These are phyloP conservation scores for Empis livida DNA, from an alignment of 2,888 invertebrate species.

Conservation along the genomic window DNA sequence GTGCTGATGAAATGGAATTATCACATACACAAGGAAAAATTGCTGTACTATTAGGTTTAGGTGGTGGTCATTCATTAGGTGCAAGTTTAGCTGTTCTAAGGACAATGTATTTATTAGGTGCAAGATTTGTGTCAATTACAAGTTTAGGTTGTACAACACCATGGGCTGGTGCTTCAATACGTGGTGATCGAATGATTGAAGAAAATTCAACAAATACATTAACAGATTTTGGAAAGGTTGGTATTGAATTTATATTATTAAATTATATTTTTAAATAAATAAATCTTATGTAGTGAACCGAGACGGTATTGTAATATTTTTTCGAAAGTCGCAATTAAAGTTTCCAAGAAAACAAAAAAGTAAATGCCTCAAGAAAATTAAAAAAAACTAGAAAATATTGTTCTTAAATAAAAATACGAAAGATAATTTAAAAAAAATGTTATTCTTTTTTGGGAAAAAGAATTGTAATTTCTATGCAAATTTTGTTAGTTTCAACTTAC, in stretches of 20 bases:
- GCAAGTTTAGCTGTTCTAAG: constrained; percentile 51
- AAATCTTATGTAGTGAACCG: too few species aligned
- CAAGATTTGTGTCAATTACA: constrained; percentile 51
- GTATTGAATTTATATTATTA: constrained; percentile 1
- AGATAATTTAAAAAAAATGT: too few species aligned
- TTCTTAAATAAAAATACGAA: too few species aligned
- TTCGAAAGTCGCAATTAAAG: too few species aligned
- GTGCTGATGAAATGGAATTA: constrained; percentile 44
- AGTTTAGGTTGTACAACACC: constrained; percentile 52
- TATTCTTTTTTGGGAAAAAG: too few species aligned
- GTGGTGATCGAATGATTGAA: constrained; percentile 28
- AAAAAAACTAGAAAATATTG: too few species aligned
- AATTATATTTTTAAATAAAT: too few species aligned
- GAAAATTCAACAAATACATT: constrained; percentile 32
- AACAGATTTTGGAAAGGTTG: constrained; percentile 36
- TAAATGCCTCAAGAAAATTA: too few species aligned
- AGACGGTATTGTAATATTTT: too few species aligned
- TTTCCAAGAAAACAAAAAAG: too few species aligned
- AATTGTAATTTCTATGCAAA: too few species aligned
- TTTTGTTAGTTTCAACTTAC: too few species aligned
- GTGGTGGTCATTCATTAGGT: constrained; percentile 55
- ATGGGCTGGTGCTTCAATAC: constrained; percentile 40
- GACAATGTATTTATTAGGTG: constrained; percentile 51
- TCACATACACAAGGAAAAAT: constrained; percentile 46
- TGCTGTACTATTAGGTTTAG: constrained; percentile 48